Conservation (phyloP, 1,140 invertebrate species). For the Brachionus rotundiformis region DNA sequence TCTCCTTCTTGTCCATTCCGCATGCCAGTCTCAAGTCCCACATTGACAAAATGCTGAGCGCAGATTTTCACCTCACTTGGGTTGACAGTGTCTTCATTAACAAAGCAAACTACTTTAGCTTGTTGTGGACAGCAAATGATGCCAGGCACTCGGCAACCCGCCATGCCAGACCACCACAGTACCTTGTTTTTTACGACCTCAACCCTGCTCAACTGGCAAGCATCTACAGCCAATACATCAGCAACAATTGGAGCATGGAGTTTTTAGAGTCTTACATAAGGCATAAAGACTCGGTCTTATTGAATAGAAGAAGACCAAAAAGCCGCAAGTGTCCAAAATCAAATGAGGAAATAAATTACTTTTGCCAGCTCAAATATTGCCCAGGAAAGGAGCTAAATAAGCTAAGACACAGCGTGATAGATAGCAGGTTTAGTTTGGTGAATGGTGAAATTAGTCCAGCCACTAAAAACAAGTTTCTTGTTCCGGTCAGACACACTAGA, state of each 20-base stretch:
- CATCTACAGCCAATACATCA: background rate
- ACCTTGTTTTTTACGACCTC: conserved; percentile 3
- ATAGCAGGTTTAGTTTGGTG: background rate
- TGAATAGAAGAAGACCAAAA: background rate
- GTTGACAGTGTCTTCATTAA: background rate
- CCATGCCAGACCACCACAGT: background rate
- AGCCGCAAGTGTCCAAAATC: background rate
- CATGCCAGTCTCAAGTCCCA: background rate
- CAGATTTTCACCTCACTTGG: conserved; percentile 4
- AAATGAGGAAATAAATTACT: background rate
- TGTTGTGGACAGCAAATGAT: conserved; percentile 2
- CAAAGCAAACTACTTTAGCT: conserved; percentile 23
- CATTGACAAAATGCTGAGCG: background rate
- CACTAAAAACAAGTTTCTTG: background rate
- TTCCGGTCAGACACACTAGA: background rate
- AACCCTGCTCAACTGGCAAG: conserved; percentile 30
- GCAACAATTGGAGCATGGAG: background rate
- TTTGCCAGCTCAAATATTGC: background rate
- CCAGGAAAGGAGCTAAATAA: background rate
- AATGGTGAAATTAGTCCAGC: background rate
- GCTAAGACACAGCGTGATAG: background rate
- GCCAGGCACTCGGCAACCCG: background rate
- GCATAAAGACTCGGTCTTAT: background rate
- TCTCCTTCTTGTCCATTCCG: background rate
- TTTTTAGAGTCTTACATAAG: background rate